Conservation (phyloP, 2,888 invertebrate species). For the Latheticus oryzae region DNA sequence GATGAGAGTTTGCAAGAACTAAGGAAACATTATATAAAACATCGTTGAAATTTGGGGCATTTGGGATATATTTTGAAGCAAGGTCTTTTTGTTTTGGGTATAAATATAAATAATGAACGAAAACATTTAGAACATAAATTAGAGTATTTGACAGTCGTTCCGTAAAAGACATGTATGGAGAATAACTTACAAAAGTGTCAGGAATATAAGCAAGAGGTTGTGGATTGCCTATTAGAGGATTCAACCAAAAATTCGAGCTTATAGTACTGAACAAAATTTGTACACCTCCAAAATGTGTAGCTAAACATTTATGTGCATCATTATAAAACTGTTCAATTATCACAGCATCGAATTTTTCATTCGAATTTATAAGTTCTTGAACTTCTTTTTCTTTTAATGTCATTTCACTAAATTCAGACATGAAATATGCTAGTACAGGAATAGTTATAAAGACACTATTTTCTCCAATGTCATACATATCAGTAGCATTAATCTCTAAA, state of each 20-base stretch:
- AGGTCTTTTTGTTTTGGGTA: conserved; percentile 47
- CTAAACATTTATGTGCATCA: conserved; percentile 64
- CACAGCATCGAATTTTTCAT: conserved; percentile 60
- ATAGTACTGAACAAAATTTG: conserved; percentile 63
- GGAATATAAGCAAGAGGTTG: conserved; percentile 68
- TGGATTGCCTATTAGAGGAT: conserved; percentile 66
- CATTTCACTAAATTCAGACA: conserved; percentile 4
- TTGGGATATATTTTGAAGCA: conserved; percentile 52
- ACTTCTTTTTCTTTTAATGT: conserved; percentile 44
- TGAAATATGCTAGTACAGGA: background rate
- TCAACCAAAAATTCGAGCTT: conserved; percentile 65
- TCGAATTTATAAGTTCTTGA: conserved; percentile 54
- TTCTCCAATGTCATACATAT: background rate
- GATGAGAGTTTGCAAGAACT: conserved; percentile 63
- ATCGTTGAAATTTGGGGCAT: conserved; percentile 51
- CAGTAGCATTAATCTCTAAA: conserved; percentile 1
- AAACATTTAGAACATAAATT: background rate
- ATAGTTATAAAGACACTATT: background rate
- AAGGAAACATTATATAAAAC: conserved; percentile 52
- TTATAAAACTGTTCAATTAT: conserved; percentile 66
- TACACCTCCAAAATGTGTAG: conserved; percentile 58
- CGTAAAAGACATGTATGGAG: conserved; percentile 64
- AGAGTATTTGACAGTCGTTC: conserved; percentile 61
- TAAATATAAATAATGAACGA: background rate
- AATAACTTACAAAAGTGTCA: conserved; percentile 62